Percentiles rank a stretch among this genome's conserved stretches.
Evolutionary conservation across 2,797 vertebrate species (phyloP).

Genomic region (Caiman crocodilus): DNA sequence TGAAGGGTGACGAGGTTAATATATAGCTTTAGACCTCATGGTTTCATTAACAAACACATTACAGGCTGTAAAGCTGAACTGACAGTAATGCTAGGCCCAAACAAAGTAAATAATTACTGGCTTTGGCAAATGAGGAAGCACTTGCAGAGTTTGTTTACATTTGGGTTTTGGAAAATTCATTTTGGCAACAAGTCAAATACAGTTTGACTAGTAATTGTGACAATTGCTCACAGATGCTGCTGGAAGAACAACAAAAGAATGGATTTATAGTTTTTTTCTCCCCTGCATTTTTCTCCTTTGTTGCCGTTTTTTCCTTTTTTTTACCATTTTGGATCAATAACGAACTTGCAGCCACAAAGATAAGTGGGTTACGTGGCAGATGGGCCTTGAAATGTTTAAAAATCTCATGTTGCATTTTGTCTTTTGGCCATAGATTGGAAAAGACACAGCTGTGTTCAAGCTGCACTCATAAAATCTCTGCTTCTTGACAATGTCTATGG

Average conservation of each 20-base stretch:
- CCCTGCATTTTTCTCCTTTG: slow-evolving; percentile 81
- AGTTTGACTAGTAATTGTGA: slow-evolving; percentile 87
- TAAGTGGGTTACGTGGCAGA: slow-evolving; percentile 82
- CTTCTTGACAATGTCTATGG: slow-evolving; percentile 64
- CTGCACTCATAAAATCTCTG: slow-evolving; percentile 78
- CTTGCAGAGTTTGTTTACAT: slow-evolving; percentile 89
- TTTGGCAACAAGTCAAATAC: slow-evolving; percentile 86
- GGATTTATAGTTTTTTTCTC: slow-evolving; percentile 81
- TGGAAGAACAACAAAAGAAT: slow-evolving; percentile 87
- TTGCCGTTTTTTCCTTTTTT: slow-evolving; percentile 69
- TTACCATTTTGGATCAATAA: slow-evolving; percentile 83
- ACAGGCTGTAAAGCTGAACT: slow-evolving; percentile 84
- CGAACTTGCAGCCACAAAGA: slow-evolving; percentile 79
- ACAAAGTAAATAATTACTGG: slow-evolving; percentile 87
- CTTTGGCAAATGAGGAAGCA: slow-evolving; percentile 85
- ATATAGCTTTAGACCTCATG: slow-evolving; percentile 84
- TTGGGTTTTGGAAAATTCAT: slow-evolving; percentile 85
- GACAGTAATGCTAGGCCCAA: slow-evolving; percentile 85
- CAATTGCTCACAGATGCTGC: slow-evolving; percentile 90
- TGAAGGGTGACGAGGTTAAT: slow-evolving; percentile 86
- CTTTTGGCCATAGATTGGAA: slow-evolving; percentile 79
- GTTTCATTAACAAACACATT: slow-evolving; percentile 87
- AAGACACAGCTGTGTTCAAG: slow-evolving; percentile 87
- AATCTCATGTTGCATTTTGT: slow-evolving; percentile 84
- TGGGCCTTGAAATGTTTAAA: slow-evolving; percentile 80